A percentile compares a stretch with the other conserved stretches of the same genome.
These are phyloP conservation scores for Holothuria leucospilota DNA, from an alignment of 53 echinoderm and acorn worm species.

Conservation along the genomic window DNA sequence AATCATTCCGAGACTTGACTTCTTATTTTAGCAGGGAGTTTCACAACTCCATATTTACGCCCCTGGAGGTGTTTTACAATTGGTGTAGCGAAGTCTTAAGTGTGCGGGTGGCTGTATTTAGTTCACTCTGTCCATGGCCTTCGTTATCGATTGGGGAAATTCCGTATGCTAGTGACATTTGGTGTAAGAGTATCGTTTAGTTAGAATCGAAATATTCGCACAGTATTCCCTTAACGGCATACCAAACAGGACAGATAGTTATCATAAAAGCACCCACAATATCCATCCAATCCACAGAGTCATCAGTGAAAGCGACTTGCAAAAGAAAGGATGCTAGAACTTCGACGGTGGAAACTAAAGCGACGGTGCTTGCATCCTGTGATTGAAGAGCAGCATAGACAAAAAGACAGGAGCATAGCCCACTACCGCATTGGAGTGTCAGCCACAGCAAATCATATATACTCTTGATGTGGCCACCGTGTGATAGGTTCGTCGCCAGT, in stretches of 20 bases:
- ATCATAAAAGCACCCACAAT: conserved; percentile 26
- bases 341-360: conserved; percentile 6
- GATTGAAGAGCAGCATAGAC: conserved; percentile 8
- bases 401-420: background rate
- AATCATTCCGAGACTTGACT: too few relatives aligned
- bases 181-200: too few relatives aligned
- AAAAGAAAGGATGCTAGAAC: conserved; percentile 23
- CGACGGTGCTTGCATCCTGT: background rate
- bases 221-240: background rate
- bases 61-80: too few relatives aligned
- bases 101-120: too few relatives aligned
- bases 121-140: too few relatives aligned
- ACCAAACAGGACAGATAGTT: background rate
- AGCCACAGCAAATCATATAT: background rate
- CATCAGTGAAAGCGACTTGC: conserved; percentile 13
- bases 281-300: background rate
- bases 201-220: too few relatives aligned
- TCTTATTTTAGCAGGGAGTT: too few relatives aligned
- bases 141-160: too few relatives aligned
- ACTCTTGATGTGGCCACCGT: background rate
- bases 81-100: too few relatives aligned
- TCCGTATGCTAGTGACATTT: too few relatives aligned
- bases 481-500: background rate
- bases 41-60: too few relatives aligned
- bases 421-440: background rate